phyloP scores from a whole-genome alignment of 2,797 vertebrate genomes.

The Myripristis jacobus region DNA sequence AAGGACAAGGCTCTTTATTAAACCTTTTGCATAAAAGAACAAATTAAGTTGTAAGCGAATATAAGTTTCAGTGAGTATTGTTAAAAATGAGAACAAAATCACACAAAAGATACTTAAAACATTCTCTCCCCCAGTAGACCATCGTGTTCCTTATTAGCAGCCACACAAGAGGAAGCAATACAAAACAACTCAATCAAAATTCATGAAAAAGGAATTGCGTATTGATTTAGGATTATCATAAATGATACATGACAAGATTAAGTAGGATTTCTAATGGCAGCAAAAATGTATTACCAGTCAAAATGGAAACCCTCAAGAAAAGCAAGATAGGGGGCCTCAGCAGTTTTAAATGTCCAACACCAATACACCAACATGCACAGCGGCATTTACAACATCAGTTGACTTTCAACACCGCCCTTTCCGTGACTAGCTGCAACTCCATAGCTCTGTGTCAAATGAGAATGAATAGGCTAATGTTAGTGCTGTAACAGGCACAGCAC shows the following conservation, averaged over 20 bases:
- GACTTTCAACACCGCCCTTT: conserved; percentile 29
- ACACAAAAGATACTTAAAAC: too few relatives aligned
- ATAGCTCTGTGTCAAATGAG: conserved; percentile 39
- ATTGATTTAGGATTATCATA: not conserved
- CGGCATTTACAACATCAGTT: conserved; percentile 37
- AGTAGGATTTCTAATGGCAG: not conserved
- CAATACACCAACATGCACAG: conserved; percentile 20
- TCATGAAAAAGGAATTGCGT: not conserved
- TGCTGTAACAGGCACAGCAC: conserved; percentile 14
- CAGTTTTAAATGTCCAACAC: conserved; percentile 12
- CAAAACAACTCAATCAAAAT: not conserved
- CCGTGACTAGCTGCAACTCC: conserved; percentile 12
- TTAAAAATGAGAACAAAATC: conserved; percentile 16
- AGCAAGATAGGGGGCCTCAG: not conserved
- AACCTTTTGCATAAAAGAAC: conserved; percentile 52
- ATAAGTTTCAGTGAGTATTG: conserved; percentile 34
- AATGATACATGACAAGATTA: not conserved
- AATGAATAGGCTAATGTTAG: conserved; percentile 37
- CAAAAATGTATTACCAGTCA: not conserved
- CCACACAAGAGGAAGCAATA: not conserved
- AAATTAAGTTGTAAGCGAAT: conserved; percentile 38
- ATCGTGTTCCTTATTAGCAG: conserved; percentile 6
- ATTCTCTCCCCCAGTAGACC: conserved; percentile 2
- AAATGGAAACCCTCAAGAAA: conserved; percentile 1
- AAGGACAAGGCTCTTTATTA: conserved; percentile 51